Evolutionary conservation across 2,797 vertebrate species (phyloP), one percentile per base, ranked within the genome.

Genomic region (Hyperoplus immaculatus): DNA sequence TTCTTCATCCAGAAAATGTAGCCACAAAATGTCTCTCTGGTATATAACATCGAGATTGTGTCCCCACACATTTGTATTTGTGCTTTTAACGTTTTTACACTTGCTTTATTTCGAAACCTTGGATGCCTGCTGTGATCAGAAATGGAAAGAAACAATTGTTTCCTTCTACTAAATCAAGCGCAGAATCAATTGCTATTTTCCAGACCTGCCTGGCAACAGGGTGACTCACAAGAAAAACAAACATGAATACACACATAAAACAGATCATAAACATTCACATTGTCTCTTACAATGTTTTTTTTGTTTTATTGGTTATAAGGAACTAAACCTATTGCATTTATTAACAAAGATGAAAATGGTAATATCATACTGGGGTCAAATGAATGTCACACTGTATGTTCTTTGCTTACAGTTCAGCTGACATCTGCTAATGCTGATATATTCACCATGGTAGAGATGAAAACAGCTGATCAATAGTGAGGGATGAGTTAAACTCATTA

Each of bases 1-100:
- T 29, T 29, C 29, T 75, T 76, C 53, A 53, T 15, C 51, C 54
- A 74, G 64, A 76, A 84, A 81, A 71, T 15, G 6, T 7, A n/a
- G 47, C 55, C 8, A 8, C n/a, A 58, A 15, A 45, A 9, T 5
- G 56, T 53, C 55, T 21, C 51, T 69, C 53, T 70, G 43, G 2
- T 38, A 29, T 55, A 54, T 56, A 62, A 74, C 29, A 7, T 69
- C 36, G 42, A 77, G 45, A 62, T 39, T 29, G 45, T 64, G 36
- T 47, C 39, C 12, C 1, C 6, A 2, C n/a, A 39, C 6, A 39
- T 51, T 63, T 47, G 14, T 55, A 29, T 12, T 6, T 3, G 10
- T 45, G 18, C 14, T 58, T 69, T 6, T 18, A 45, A 56, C 60
- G 18, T 15, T 54, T 66, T 65, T 51, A 5, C 45, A 38, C 8